These are phyloP conservation scores for Zosterops lateralis DNA, from an alignment of 2,113 vertebrate genomes.

Conservation along the genomic window DNA sequence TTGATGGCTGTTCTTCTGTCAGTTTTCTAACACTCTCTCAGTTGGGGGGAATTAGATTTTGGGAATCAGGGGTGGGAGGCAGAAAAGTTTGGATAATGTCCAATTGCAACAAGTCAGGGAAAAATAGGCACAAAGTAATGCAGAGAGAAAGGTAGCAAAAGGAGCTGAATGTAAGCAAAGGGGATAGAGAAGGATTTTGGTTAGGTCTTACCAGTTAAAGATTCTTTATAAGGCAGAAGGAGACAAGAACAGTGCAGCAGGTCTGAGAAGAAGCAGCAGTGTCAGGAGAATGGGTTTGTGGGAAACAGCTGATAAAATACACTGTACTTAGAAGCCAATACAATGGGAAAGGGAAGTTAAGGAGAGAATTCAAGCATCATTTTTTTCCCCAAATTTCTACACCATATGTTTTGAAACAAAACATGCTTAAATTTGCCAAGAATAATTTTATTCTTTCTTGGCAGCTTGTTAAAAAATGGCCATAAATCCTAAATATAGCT, in stretches of 20 bases:
- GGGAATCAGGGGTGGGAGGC: neutral
- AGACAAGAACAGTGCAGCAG: neutral
- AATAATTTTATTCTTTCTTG: slow-evolving; percentile 34
- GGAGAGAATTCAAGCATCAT: neutral
- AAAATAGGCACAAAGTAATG: neutral
- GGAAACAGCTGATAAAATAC: neutral
- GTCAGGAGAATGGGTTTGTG: neutral
- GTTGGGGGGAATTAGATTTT: neutral
- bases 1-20: neutral
- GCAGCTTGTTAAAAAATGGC: neutral
- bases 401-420: slow-evolving; percentile 23
- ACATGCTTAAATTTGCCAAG: slow-evolving; percentile 2
- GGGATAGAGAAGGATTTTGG: neutral
- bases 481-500: slow-evolving; percentile 37
- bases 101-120: neutral
- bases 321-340: neutral
- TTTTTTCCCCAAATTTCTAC: neutral
- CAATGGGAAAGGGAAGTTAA: neutral
- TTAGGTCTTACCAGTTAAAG: neutral
- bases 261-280: neutral
- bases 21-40: neutral
- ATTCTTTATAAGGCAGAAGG: neutral
- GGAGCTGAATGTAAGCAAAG: neutral
- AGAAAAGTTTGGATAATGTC: neutral
- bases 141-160: neutral